Evolutionary conservation across 1,140 invertebrate species (phyloP).

Genomic region (Drosophila parvula): DNA sequence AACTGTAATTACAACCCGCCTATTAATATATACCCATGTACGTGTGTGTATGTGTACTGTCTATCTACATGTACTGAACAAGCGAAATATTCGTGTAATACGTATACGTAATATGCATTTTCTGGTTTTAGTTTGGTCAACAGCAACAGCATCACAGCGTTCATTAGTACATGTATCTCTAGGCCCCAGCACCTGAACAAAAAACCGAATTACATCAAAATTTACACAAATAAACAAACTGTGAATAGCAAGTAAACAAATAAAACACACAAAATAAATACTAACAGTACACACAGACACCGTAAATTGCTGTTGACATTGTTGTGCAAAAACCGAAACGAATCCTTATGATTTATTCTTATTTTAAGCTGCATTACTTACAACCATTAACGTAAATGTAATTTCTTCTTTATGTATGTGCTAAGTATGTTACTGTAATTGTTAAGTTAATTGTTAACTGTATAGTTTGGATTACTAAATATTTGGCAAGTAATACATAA

Average conservation of each 20-base stretch:
- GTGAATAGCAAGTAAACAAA: constrained; percentile 20
- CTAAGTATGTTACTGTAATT: constrained; percentile 63
- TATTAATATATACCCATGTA: constrained; percentile 39
- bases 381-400: constrained; percentile 50
- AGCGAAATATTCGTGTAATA: constrained; percentile 24
- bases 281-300: constrained; percentile 39
- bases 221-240: constrained; percentile 15
- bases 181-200: constrained; percentile 30
- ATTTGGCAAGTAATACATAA: neutral
- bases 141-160: constrained; percentile 22
- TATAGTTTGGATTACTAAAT: constrained; percentile 25
- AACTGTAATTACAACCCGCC: constrained; percentile 41
- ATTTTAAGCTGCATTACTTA: constrained; percentile 53
- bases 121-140: constrained; percentile 52
- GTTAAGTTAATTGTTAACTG: constrained; percentile 59
- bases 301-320: constrained; percentile 62
- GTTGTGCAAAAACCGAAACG: constrained; percentile 32
- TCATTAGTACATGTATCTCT: constrained; percentile 51
- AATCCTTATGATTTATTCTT: constrained; percentile 54
- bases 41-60: constrained; percentile 29
- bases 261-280: constrained; percentile 4
- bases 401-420: constrained; percentile 64
- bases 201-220: constrained; percentile 11
- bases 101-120: constrained; percentile 47
- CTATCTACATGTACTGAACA: constrained; percentile 34